Percentiles rank a stretch among this genome's conserved stretches.
phyloP scores from a whole-genome alignment of 2,797 vertebrate species.

The Helicolenus hilgendorfi region DNA sequence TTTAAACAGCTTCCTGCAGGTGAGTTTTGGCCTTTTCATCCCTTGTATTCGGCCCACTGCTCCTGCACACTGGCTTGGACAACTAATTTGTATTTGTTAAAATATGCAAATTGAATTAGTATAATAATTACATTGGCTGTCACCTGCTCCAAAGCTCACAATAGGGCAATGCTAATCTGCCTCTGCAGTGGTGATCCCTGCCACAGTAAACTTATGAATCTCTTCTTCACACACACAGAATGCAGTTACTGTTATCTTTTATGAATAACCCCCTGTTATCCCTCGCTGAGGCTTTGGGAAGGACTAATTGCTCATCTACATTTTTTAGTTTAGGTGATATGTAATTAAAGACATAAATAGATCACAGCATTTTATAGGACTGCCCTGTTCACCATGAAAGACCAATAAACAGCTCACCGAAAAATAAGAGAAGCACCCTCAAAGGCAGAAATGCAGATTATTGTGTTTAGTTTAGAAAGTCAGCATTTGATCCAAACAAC shows the following conservation, averaged over 20 bases:
- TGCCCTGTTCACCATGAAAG: conserved; percentile 14
- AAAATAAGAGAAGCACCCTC: neutral
- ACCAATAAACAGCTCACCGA: conserved; percentile 25
- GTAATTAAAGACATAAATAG: conserved; percentile 64
- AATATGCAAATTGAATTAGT: conserved; percentile 83
- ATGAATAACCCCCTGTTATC: conserved; percentile 57
- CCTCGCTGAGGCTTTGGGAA: conserved; percentile 39
- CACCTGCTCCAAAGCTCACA: conserved; percentile 78
- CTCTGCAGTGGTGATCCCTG: conserved; percentile 60
- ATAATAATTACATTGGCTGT: conserved; percentile 80
- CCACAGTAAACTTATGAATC: conserved; percentile 70
- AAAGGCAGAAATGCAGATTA: conserved; percentile 29
- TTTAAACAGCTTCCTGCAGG: conserved; percentile 5
- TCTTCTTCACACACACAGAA: conserved; percentile 24
- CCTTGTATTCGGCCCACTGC: conserved; percentile 26
- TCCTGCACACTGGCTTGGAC: conserved; percentile 34
- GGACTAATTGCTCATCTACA: conserved; percentile 62
- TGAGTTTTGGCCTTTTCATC: conserved; percentile 50
- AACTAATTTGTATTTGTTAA: conserved; percentile 75
- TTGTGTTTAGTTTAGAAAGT: conserved; percentile 6
- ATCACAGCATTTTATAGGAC: conserved; percentile 15
- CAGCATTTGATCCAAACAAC: neutral
- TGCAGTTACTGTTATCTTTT: conserved; percentile 43
- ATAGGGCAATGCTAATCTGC: conserved; percentile 77
- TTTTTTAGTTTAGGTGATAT: conserved; percentile 55